Conservation (phyloP, 1,140 invertebrate genomes). For the Tetramorium parvispinum region DNA sequence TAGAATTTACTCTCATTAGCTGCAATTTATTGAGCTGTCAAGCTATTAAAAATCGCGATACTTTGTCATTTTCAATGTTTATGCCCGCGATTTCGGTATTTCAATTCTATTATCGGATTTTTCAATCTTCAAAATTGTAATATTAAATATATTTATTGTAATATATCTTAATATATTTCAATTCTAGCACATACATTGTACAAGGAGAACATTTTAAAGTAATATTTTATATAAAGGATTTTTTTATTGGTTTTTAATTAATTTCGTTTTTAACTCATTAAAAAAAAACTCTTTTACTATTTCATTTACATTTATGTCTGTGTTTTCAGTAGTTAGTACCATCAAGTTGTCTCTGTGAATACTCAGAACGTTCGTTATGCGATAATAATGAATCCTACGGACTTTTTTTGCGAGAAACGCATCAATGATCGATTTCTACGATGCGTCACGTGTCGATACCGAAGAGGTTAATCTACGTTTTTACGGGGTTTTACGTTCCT, state of each 20-base stretch:
- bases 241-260: background rate
- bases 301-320: background rate
- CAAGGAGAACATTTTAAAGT: background rate
- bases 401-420: background rate
- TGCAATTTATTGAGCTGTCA: constrained; percentile 25
- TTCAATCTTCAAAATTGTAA: background rate
- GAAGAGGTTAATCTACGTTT: constrained; percentile 46
- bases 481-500: constrained; percentile 34
- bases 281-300: background rate
- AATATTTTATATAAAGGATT: too few relatives aligned
- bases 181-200: background rate
- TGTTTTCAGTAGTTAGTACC: background rate
- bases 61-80: background rate
- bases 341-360: background rate
- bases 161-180: background rate
- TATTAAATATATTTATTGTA: background rate
- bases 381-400: background rate
- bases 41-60: constrained; percentile 22
- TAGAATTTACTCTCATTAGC: constrained; percentile 20
- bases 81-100: background rate
- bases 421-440: background rate
- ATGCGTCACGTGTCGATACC: background rate
- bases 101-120: background rate
- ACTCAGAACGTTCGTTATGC: background rate
- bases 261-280: too few relatives aligned